A percentile compares a stretch with the other conserved stretches of the same genome.
Evolutionary conservation across 2,113 vertebrate species (phyloP).

Genomic region (Apteryx owenii): DNA sequence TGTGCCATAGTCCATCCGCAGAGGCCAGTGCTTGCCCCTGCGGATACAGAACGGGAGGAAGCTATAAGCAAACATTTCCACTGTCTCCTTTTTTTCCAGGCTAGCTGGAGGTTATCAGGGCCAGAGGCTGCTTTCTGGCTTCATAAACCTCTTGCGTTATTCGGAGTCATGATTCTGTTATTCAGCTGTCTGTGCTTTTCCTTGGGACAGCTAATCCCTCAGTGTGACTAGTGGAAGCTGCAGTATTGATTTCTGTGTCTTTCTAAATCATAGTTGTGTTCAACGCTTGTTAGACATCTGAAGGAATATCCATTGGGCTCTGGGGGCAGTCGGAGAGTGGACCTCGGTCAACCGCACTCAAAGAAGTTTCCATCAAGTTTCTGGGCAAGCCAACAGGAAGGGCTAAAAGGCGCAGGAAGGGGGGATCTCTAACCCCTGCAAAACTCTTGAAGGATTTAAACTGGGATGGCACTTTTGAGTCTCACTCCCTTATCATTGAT

Average conservation of each 20-base stretch:
- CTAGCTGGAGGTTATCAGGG: constrained; percentile 72
- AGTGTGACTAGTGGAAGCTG: constrained; percentile 80
- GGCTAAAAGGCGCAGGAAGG: background rate
- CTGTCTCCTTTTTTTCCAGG: constrained; percentile 31
- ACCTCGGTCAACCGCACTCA: constrained; percentile 58
- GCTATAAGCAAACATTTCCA: constrained; percentile 14
- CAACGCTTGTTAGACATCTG: constrained; percentile 83
- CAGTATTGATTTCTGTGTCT: constrained; percentile 86
- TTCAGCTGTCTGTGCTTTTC: constrained; percentile 77
- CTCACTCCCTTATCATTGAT: background rate
- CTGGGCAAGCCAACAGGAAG: constrained; percentile 12
- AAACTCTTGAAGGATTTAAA: constrained; percentile 11
- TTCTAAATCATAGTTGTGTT: constrained; percentile 83
- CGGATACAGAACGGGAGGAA: constrained; percentile 19
- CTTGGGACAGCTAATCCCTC: constrained; percentile 84
- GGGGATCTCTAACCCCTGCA: background rate
- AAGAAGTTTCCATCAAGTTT: constrained; percentile 42
- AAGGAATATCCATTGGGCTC: constrained; percentile 80
- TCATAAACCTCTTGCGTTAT: constrained; percentile 83
- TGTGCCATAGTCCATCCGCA: background rate
- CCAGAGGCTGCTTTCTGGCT: constrained; percentile 72
- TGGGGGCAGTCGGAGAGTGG: constrained; percentile 71
- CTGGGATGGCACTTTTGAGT: background rate
- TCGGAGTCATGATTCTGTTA: constrained; percentile 83
- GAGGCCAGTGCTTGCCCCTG: constrained; percentile 41